Conservation (phyloP, 2,113 vertebrate genomes). For the human (Homo sapiens) region DNA sequence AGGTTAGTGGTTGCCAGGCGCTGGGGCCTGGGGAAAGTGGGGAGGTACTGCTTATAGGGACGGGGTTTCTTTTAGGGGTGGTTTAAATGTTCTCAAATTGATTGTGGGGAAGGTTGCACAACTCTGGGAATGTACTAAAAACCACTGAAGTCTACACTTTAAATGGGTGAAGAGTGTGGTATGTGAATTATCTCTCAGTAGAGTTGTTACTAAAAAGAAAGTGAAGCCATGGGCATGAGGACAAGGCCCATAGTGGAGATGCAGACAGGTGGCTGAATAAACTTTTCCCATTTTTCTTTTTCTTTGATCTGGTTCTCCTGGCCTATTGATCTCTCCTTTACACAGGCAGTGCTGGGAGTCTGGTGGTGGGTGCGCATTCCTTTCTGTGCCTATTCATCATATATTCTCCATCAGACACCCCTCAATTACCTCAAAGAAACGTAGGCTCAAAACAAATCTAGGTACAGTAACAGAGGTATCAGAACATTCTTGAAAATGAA, state of each 20-base stretch:
- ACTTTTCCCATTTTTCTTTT: not conserved
- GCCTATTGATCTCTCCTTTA: not conserved
- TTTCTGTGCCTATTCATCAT: not conserved
- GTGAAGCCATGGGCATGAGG: not conserved
- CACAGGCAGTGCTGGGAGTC: not conserved
- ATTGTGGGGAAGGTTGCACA: not conserved
- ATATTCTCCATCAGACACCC: not conserved
- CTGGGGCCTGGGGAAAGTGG: not conserved
- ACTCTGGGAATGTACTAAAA: not conserved
- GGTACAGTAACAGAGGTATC: not conserved
- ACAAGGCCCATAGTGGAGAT: not conserved
- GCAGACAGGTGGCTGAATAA: not conserved
- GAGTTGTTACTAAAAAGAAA: not conserved
- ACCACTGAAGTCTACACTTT: not conserved
- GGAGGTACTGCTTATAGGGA: too few species aligned
- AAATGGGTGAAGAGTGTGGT: not conserved
- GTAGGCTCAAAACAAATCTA: not conserved
- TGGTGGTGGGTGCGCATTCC: not conserved
- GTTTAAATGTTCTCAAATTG: not conserved
- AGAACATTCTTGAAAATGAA: not conserved
- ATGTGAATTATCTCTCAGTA: not conserved
- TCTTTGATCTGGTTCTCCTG: not conserved
- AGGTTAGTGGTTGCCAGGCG: not conserved
- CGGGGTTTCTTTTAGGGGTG: not conserved
- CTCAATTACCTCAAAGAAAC: not conserved